Evolutionary conservation across 2,888 invertebrate species (phyloP).

Genomic region (Microctonus hyperodae): DNA sequence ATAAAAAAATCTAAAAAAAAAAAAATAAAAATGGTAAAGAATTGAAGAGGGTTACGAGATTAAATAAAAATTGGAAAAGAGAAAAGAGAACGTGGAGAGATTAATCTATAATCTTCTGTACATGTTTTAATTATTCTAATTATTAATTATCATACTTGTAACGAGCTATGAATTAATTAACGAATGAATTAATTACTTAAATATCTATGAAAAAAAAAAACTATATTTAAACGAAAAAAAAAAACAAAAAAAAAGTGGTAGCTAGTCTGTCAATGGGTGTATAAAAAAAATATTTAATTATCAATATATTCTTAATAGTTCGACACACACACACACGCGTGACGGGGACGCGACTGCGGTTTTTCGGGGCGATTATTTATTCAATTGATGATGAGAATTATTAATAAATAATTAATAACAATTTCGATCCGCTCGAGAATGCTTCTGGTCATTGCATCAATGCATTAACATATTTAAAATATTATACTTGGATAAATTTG

Average conservation of each 20-base stretch:
- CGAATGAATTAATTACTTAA: constrained; percentile 61
- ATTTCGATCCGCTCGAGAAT: neutral
- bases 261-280: constrained; percentile 62
- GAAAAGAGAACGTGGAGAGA: constrained; percentile 35
- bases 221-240: constrained; percentile 58
- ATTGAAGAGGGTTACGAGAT: constrained; percentile 27
- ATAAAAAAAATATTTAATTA: constrained; percentile 61
- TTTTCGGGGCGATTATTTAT: constrained; percentile 34
- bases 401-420: constrained; percentile 9
- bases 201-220: constrained; percentile 52
- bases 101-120: constrained; percentile 62
- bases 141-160: constrained; percentile 61
- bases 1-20: constrained; percentile 28
- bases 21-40: constrained; percentile 4
- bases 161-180: constrained; percentile 60
- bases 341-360: constrained; percentile 35
- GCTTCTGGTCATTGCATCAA: constrained; percentile 9
- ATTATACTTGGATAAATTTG: constrained; percentile 12
- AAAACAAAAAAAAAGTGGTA: constrained; percentile 54
- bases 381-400: neutral
- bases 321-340: constrained; percentile 35
- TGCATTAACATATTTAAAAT: constrained; percentile 1
- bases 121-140: constrained; percentile 62
- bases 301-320: constrained; percentile 46
- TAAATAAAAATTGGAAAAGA: constrained; percentile 34